These are phyloP conservation scores for Apostichopus californicus DNA, from an alignment of 35 echinoderm and acorn worm genomes.

Conservation along the genomic window DNA sequence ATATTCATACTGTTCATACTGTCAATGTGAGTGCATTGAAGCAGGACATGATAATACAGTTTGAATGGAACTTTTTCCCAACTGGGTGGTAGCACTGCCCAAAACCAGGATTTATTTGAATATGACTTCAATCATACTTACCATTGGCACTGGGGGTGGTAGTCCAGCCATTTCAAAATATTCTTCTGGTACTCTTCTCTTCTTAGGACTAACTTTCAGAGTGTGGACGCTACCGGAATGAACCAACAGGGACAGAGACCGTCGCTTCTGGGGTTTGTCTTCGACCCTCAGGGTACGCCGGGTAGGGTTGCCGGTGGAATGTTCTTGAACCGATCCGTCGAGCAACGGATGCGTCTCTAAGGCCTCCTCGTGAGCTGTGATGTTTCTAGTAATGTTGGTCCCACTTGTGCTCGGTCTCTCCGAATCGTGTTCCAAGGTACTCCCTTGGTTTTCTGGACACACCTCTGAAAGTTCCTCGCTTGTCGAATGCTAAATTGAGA, in stretches of 20 bases:
- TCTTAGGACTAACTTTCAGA: conserved; percentile 60
- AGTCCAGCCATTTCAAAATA: conserved; percentile 51
- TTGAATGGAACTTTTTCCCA: not conserved
- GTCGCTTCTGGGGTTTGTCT: conserved; percentile 42
- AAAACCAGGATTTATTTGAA: no score
- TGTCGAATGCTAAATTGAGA: not conserved
- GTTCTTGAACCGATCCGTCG: conserved; percentile 8
- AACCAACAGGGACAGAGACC: conserved; percentile 87
- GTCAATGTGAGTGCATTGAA: no score
- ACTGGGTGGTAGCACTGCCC: no score
- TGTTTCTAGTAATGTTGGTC: conserved; percentile 9
- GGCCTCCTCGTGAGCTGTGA: conserved; percentile 56
- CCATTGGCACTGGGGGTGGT: conserved; percentile 80
- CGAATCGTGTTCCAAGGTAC: conserved; percentile 16
- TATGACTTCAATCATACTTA: conserved; percentile 39
- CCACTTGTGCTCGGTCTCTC: conserved; percentile 46
- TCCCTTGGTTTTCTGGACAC: conserved; percentile 26
- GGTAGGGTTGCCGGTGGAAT: not conserved
- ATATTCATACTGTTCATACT: no score
- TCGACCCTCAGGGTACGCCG: conserved; percentile 23
- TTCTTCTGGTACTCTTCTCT: conserved; percentile 52
- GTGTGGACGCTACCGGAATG: conserved; percentile 82
- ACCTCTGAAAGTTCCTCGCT: conserved; percentile 36
- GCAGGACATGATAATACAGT: no score
- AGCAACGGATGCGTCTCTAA: conserved; percentile 45